Evolutionary conservation across 2,797 vertebrate species (phyloP).

Genomic region (Acipenser transmontanus): DNA sequence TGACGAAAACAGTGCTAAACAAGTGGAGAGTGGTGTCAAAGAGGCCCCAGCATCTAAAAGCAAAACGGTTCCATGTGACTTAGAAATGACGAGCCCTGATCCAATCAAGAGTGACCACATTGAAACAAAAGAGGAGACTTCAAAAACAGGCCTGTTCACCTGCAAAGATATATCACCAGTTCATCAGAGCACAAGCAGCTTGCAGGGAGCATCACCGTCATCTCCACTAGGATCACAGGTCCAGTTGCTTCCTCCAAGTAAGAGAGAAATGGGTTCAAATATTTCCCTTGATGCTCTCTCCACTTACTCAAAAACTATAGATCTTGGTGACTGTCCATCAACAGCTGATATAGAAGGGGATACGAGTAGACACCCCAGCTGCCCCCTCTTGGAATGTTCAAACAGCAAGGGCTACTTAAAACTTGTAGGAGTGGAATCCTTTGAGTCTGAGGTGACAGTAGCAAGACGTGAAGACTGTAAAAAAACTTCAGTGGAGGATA

Average conservation of each 20-base stretch:
- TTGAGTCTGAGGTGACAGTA: slow-evolving; percentile 63
- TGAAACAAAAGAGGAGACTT: slow-evolving; percentile 32
- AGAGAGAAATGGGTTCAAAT: slow-evolving; percentile 51
- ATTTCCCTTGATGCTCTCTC: slow-evolving; percentile 59
- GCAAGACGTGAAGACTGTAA: slow-evolving; percentile 47
- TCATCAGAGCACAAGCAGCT: slow-evolving; percentile 27
- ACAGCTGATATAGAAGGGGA: slow-evolving; percentile 52
- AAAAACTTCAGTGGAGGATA: slow-evolving; percentile 41
- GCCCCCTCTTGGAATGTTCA: slow-evolving; percentile 72
- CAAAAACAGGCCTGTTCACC: slow-evolving; percentile 14
- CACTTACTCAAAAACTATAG: slow-evolving; percentile 52
- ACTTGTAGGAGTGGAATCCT: slow-evolving; percentile 74
- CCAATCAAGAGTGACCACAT: slow-evolving; percentile 22
- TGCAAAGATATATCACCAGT: slow-evolving; percentile 34
- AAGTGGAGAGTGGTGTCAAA: slow-evolving; percentile 32
- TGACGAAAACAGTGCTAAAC: slow-evolving; percentile 47
- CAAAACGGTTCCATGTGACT: slow-evolving; percentile 18
- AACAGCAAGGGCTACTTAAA: slow-evolving; percentile 92
- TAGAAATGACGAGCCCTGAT: slow-evolving; percentile 25
- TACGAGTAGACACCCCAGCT: slow-evolving; percentile 60
- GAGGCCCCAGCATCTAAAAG: slow-evolving; percentile 33
- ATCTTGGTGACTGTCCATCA: slow-evolving; percentile 48
- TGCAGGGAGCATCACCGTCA: slow-evolving; percentile 20
- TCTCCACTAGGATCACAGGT: slow-evolving; percentile 32
- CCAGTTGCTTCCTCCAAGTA: slow-evolving; percentile 49